phyloP scores from a whole-genome alignment of 2,888 invertebrate genomes.

The Enoplolaimus lenunculus region DNA sequence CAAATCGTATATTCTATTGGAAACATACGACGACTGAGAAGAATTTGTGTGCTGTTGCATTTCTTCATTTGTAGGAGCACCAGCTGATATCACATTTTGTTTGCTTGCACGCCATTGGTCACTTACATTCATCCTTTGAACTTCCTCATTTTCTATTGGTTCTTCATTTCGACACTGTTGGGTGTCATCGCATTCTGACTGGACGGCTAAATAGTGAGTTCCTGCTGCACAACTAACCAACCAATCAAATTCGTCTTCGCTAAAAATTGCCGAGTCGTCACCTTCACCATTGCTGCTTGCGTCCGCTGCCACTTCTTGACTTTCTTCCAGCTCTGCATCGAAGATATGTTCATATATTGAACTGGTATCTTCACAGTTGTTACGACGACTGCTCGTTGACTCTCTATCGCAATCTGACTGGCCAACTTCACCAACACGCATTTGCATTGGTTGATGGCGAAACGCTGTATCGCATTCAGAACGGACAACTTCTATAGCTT shows the following conservation, averaged over 20 bases:
- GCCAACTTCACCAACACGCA: too few relatives aligned
- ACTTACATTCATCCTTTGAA: not conserved
- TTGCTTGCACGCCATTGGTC: not conserved
- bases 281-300: too few relatives aligned
- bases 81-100: not conserved
- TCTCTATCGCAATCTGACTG: too few relatives aligned
- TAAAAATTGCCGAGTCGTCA: not conserved
- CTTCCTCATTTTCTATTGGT: not conserved
- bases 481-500: too few relatives aligned
- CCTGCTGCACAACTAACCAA: not conserved
- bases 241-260: not conserved
- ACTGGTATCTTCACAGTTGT: too few relatives aligned
- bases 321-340: too few relatives aligned
- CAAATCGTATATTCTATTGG: not conserved
- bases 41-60: too few relatives aligned
- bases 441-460: too few relatives aligned
- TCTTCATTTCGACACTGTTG: not conserved
- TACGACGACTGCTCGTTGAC: too few relatives aligned
- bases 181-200: not conserved
- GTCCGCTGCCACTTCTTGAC: too few relatives aligned
- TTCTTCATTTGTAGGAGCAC: not conserved
- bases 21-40: not conserved
- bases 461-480: too few relatives aligned
- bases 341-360: too few relatives aligned
- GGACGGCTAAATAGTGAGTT: not conserved